Base-by-base conservation (phyloP, 37 sponge, comb jelly and placozoan species). In the Amphimedon queenslandica region DNA sequence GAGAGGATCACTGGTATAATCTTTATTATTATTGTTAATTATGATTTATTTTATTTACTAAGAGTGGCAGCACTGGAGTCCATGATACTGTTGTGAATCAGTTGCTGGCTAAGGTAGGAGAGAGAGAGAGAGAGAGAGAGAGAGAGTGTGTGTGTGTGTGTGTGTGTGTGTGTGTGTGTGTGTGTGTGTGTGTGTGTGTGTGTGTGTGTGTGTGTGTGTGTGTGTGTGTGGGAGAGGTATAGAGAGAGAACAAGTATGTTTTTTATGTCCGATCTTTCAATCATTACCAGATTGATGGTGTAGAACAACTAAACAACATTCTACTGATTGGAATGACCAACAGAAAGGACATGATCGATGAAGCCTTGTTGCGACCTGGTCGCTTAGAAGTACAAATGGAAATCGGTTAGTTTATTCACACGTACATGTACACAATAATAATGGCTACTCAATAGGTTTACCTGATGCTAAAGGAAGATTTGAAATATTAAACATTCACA, bases 51-150 rank as follows among this genome's bases (percentile, higher is more conserved):
- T 47, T 43, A 2, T 40, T 73, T 8, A 13, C 32, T n/a, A n/a
- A 84, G 78, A 79, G 71, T 32, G 85, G 94, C 0, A 84, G 96
- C 27, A 94, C 99, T 53, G 99, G 96, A 13, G 99, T 99, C 10
- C 93, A 95, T 55, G 99, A 99, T 70, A 95, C 96, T 21, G 99
- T 99, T 1, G 99, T 99, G 61, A 99, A 95, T 75, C 99, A 99
- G 66, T 84, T 99, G 1, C 87, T 99, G 33, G 83, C 96, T 1
- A 99, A 99, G 81, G 87, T 89, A 24, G 0, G 63, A 4, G 42
- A 4, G 33, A 4, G 30, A 36, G 11, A 2, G 53, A 37, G 55
- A 2, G 63, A 65, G 77, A 65, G 66, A 67, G 78, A 55, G 72
- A 51, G 53, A 4, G 25, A 51, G 72, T 71, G 57, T 51, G 67